phyloP scores from a whole-genome alignment of 1,140 invertebrate genomes.

The Teleopsis dalmanni region DNA sequence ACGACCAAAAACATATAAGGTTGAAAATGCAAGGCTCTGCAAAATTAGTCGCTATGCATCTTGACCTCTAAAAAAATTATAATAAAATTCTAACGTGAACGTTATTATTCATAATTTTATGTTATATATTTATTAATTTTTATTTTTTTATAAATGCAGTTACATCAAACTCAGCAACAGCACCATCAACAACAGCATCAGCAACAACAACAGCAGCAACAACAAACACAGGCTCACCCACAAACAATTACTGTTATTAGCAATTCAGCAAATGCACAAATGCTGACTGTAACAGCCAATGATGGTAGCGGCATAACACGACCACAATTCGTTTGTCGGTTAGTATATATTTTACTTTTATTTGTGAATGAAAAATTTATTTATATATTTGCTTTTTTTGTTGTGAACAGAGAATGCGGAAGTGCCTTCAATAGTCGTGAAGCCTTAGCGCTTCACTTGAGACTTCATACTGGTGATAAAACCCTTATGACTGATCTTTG shows the following conservation, averaged over 20 bases:
- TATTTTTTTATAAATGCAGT: too few relatives aligned
- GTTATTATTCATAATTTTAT: too few relatives aligned
- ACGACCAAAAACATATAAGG: too few relatives aligned
- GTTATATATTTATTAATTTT: too few relatives aligned
- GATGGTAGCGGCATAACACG: conserved; percentile 29
- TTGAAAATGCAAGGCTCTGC: too few relatives aligned
- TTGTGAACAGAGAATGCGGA: conserved; percentile 56
- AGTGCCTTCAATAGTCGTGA: conserved; percentile 61
- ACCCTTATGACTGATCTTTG: conserved; percentile 79
- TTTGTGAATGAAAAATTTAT: too few relatives aligned
- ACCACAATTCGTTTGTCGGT: conserved; percentile 46
- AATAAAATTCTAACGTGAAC: too few relatives aligned
- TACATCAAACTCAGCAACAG: conserved; percentile 23
- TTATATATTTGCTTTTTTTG: neutral
- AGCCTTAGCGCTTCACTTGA: conserved; percentile 68
- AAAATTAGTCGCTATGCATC: too few relatives aligned
- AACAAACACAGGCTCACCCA: conserved; percentile 44
- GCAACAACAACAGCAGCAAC: conserved; percentile 31
- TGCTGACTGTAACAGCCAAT: conserved; percentile 35
- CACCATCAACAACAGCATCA: conserved; percentile 32
- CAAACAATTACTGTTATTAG: conserved; percentile 43
- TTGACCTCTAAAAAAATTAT: too few relatives aligned
- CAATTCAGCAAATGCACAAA: conserved; percentile 36
- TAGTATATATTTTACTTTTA: conserved; percentile 13
- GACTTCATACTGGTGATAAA: conserved; percentile 73